Evolutionary conservation across 2,113 vertebrate species (phyloP).

Genomic region (Indicator indicator): DNA sequence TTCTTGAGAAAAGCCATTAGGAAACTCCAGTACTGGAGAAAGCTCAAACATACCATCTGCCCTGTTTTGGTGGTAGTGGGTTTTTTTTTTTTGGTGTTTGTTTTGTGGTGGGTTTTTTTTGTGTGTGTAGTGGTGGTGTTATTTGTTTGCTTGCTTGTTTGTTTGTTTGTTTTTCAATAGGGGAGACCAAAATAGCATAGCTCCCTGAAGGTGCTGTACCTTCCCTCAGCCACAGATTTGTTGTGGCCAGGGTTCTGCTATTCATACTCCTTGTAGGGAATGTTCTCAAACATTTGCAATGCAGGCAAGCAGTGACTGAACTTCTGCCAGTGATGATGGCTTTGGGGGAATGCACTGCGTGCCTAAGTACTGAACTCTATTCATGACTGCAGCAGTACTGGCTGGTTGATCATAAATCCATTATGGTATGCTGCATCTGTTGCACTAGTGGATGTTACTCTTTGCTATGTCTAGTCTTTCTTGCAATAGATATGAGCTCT

Average conservation of each 20-base stretch:
- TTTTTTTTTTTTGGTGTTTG: no score
- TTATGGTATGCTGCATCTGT: slow-evolving; percentile 48
- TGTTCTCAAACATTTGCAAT: slow-evolving; percentile 47
- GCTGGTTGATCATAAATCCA: slow-evolving; percentile 40
- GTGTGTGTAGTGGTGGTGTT: no score
- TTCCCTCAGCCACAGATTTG: neutral
- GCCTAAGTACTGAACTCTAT: slow-evolving; percentile 20
- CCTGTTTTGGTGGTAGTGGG: no score
- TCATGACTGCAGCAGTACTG: neutral
- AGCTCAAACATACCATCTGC: neutral
- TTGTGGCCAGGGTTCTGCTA: neutral
- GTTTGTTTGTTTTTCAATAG: neutral
- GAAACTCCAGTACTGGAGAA: neutral
- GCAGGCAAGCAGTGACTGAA: slow-evolving; percentile 10
- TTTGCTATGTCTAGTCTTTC: neutral
- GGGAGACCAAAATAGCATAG: slow-evolving; percentile 17
- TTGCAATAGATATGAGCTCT: neutral
- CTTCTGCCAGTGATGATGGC: slow-evolving; percentile 51
- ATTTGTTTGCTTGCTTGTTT: no score
- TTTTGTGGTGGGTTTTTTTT: no score
- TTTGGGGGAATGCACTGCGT: slow-evolving; percentile 16
- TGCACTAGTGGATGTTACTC: neutral
- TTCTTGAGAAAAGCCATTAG: neutral
- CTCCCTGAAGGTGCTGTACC: slow-evolving; percentile 23
- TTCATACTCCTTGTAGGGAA: neutral